A percentile compares a stretch with the other conserved stretches of the same genome.
Conservation (phyloP, 2,888 invertebrate genomes). For the Cephus pygmeus region DNA sequence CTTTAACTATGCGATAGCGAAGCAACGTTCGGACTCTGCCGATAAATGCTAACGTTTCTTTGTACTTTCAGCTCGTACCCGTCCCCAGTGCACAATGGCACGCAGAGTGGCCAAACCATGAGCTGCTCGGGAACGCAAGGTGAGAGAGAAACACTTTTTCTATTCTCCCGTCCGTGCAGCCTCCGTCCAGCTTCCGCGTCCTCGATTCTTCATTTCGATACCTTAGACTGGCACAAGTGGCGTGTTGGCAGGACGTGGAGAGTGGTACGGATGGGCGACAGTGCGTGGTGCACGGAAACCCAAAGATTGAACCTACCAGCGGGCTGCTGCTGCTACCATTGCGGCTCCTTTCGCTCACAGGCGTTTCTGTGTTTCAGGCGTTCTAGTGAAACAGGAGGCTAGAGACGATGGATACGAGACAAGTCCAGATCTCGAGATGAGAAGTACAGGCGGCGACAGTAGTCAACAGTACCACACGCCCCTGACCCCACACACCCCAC, state of each 20-base stretch:
- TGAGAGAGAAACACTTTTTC: slow-evolving; percentile 25
- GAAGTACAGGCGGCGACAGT: slow-evolving; percentile 64
- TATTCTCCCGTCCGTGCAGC: too few relatives aligned
- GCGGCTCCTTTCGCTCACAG: not conserved
- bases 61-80: slow-evolving; percentile 59
- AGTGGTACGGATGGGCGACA: not conserved
- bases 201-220: too few relatives aligned
- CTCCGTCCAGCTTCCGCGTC: too few relatives aligned
- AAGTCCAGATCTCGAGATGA: slow-evolving; percentile 74
- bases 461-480: slow-evolving; percentile 65
- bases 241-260: too few relatives aligned
- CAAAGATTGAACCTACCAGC: not conserved
- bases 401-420: slow-evolving; percentile 93
- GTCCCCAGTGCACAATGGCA: slow-evolving; percentile 61
- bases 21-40: too few relatives aligned
- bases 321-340: not conserved
- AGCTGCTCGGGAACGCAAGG: slow-evolving; percentile 59
- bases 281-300: slow-evolving; percentile 9
- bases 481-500: slow-evolving; percentile 64
- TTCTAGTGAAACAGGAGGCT: slow-evolving; percentile 73
- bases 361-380: slow-evolving; percentile 39
- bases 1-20: too few relatives aligned
- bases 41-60: not conserved
- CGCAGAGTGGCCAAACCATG: slow-evolving; percentile 58
- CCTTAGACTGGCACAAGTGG: too few relatives aligned